Evolutionary conservation across 2,797 vertebrate genomes (phyloP), one percentile per base, ranked within the genome.

Genomic region (Telmatherina bonti): DNA sequence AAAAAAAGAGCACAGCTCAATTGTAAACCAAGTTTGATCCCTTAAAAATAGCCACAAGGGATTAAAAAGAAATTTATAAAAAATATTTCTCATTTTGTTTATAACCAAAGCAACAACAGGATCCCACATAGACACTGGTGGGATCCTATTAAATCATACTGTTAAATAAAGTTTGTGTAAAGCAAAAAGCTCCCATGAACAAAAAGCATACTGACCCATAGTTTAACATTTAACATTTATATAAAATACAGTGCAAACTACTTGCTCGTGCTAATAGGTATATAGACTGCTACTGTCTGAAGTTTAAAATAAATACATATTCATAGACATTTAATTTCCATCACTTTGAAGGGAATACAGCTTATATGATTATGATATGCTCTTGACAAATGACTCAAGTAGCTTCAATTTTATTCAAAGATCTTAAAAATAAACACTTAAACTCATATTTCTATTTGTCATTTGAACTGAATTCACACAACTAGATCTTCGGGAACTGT

Each of bases 41-140:
- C 77, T 68, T 26, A 24, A 73, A 30, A 43, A 64, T 5, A 80
- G 85, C 85, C 72, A 89, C 51, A 77, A 85, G 77, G 78, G 75
- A 84, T 61, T 22, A 31, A 29, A 65, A 69, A 59, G 29, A 45
- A 31, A 31, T 31, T 16, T 33, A 1, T n/a, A n/a, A n/a, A 1
- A 63, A 65, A 66, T 33, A 41, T 51, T 78, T 79, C 77, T 70
- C 55, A 72, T 85, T 89, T 91, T 90, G 89, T 91, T 85, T 31
- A 0, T 58, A 70, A 53, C 35, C 0, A 22, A 36, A 51, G 41
- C 36, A 68, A 65, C 11, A 43, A 30, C 31, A 60, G 41, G 13
- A 72, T 11, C 27, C 54, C 26, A 31, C 49, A 61, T 33, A 33
- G 30, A n/a, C 58, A 31, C 9, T n/a, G n/a, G n/a, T n/a, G n/a